Evolutionary conservation across 2,113 vertebrate species (phyloP).

Genomic region (Bombycilla garrulus): DNA sequence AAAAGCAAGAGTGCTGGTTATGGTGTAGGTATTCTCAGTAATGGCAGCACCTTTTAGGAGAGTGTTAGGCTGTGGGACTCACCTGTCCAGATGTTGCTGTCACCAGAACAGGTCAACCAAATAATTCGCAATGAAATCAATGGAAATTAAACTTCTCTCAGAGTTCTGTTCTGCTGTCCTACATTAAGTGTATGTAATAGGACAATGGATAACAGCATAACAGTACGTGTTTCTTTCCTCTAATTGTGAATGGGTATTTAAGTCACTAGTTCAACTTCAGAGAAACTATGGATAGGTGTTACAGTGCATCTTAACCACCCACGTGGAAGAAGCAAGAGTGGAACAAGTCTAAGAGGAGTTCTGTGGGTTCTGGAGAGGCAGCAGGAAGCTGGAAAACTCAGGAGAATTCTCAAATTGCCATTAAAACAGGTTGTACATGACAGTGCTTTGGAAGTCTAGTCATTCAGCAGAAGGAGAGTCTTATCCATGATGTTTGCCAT

Average conservation of each 20-base stretch:
- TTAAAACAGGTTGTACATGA: neutral
- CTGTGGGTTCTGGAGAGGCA: neutral
- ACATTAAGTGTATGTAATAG: neutral
- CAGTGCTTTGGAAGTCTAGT: neutral
- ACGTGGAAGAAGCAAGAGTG: accelerated
- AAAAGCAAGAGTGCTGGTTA: neutral
- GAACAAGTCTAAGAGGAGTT: neutral
- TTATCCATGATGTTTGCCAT: neutral
- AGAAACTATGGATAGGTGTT: neutral
- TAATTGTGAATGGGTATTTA: neutral
- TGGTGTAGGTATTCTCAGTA: neutral
- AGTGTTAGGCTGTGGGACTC: neutral
- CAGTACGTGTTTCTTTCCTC: neutral
- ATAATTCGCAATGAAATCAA: neutral
- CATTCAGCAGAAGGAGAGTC: neutral
- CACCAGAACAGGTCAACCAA: neutral
- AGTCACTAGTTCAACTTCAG: neutral
- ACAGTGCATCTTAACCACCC: neutral
- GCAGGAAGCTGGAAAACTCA: neutral
- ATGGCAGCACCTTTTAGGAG: neutral
- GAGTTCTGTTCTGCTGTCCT: neutral
- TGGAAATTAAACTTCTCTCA: neutral
- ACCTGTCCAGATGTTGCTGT: neutral
- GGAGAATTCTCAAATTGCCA: neutral
- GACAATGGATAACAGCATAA: neutral